Evolutionary conservation across 2,113 vertebrate genomes (phyloP), one percentile per base, ranked within the genome.

Genomic region (Papio anubis): DNA sequence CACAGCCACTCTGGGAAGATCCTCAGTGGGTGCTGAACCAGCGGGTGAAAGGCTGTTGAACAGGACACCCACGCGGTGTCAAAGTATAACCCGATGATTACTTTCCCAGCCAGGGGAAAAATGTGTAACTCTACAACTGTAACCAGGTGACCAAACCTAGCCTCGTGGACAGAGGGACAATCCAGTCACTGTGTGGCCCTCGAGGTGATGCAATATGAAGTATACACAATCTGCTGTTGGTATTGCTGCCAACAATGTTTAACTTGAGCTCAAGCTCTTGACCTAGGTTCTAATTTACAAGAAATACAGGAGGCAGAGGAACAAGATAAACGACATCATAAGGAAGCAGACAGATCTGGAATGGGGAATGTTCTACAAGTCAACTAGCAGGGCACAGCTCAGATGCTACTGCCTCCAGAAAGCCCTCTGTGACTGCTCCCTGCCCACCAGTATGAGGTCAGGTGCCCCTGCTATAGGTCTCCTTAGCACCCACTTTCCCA

Each of bases 141-240:
- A 85, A 57, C 5, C 2, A 40, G 48, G 70, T 3, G 52, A 84
- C n/a, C 70, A 84, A 90, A 66, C 43, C 13, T 50, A 66, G 61
- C 0, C 14, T 57, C 20, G n/a, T 35, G 55, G 70, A 50, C 0
- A 93, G 32, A 76, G 9, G n/a, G 43, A 43, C 17, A 84, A 6
- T 6, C 4, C 3, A 59, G 66, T 52, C 13, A 25, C 0, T 21
- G 57, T 38, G 16, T 17, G 25, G 43, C 9, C 72, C n/a, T 43
- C 0, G 0, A 73, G 35, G 55, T n/a, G 43, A 84, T 2, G 13
- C 4, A 21, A 27, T 0, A 52, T 8, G 38, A 83, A 50, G 21
- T 3, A 45, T 1, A 72, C 20, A 64, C 25, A 66, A n/a, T 64
- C 25, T 52, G 55, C 64, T 14, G 40, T 59, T 45, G 30, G 25